These are phyloP conservation scores for Epinephelus lanceolatus DNA, from an alignment of 2,113 vertebrate genomes.

Conservation along the genomic window DNA sequence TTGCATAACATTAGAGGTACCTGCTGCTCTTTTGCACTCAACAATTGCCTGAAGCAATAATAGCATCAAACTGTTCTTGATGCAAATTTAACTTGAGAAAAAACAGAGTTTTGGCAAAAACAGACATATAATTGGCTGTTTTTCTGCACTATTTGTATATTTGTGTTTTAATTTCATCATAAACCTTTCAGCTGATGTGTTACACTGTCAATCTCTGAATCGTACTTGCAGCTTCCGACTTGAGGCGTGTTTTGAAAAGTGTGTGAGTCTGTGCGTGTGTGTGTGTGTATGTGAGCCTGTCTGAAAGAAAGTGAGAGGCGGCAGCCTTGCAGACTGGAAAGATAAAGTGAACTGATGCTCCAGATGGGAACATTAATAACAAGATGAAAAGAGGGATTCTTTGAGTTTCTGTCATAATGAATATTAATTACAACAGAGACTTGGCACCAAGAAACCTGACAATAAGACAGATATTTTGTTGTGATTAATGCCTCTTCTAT, in stretches of 20 bases:
- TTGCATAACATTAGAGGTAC: constrained; percentile 36
- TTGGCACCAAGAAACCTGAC: constrained; percentile 62
- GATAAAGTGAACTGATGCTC: constrained; percentile 60
- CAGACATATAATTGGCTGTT: not conserved
- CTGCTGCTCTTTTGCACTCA: not conserved
- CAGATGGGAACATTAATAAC: constrained; percentile 72
- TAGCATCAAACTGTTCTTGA: constrained; percentile 2
- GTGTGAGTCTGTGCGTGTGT: not conserved
- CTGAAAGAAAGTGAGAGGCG: not conserved
- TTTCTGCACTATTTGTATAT: not conserved
- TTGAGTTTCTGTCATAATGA: constrained; percentile 73
- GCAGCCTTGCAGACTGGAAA: constrained; percentile 33
- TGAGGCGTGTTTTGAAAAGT: not conserved
- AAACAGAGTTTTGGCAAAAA: not conserved
- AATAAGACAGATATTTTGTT: constrained; percentile 63
- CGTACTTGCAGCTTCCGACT: not conserved
- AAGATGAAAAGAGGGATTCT: constrained; percentile 59
- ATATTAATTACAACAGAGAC: constrained; percentile 71
- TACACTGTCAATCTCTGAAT: not conserved
- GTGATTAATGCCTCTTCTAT: constrained; percentile 72
- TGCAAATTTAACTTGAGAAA: constrained; percentile 10
- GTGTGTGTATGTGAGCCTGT: constrained; percentile 4
- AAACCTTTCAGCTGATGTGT: constrained; percentile 3
- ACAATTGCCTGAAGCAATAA: constrained; percentile 33
- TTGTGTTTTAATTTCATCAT: not conserved